A percentile compares a stretch with the other conserved stretches of the same genome.
phyloP scores from a whole-genome alignment of 2,113 vertebrate genomes.

The Sarotherodon lohbergeri region DNA sequence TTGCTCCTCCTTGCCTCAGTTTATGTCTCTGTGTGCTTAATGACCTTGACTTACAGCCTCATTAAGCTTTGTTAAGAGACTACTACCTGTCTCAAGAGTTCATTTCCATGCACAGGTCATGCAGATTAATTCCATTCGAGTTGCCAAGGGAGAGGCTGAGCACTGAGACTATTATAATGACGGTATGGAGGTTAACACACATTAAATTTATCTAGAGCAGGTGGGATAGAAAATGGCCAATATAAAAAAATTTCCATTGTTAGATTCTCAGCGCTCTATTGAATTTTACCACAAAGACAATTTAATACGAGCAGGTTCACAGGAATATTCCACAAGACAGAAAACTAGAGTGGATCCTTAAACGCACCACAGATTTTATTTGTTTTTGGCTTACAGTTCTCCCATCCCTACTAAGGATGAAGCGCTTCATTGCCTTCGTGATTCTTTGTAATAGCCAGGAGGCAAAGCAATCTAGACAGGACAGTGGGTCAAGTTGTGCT shows the following conservation, averaged over 20 bases:
- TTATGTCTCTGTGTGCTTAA: conserved; percentile 21
- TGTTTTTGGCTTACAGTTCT: not conserved
- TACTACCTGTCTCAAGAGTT: conserved; percentile 42
- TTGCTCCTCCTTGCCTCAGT: conserved; percentile 3
- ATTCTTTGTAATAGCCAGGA: not conserved
- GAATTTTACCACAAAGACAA: not conserved
- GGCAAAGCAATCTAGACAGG: conserved; percentile 5
- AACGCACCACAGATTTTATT: not conserved
- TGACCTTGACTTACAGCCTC: conserved; percentile 45
- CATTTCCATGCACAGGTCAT: conserved; percentile 43
- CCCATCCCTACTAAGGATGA: not conserved
- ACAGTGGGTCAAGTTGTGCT: conserved; percentile 9
- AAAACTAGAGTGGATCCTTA: not conserved
- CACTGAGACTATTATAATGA: not conserved
- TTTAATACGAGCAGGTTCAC: not conserved
- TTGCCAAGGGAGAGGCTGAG: conserved; percentile 10
- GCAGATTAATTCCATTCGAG: conserved; percentile 37
- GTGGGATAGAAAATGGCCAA: not conserved
- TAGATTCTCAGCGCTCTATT: not conserved
- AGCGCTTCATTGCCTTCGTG: not conserved
- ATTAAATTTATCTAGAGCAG: conserved; percentile 10
- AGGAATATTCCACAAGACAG: not conserved
- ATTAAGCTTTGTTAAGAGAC: conserved; percentile 45
- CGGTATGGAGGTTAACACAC: conserved; percentile 6
- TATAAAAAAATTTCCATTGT: not conserved